phyloP scores from a whole-genome alignment of 1,140 invertebrate species.

The Thalassaphorura encarpata region DNA sequence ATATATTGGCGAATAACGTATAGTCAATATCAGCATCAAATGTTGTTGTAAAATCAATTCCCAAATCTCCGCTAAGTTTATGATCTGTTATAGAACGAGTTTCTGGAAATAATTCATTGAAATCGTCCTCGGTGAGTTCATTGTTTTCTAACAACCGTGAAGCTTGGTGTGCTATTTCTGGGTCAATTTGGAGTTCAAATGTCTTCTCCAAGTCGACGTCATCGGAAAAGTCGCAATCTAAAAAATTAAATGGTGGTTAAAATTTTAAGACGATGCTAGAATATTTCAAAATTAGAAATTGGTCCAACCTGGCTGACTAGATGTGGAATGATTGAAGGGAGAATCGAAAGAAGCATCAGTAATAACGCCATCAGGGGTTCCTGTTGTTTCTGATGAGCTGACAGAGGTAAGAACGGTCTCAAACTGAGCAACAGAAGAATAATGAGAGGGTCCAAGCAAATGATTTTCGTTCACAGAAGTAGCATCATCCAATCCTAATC shows the following conservation, averaged over 20 bases:
- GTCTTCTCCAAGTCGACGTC: conserved; percentile 35
- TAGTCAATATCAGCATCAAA: conserved; percentile 32
- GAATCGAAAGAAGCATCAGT: conserved; percentile 29
- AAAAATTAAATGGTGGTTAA: background rate
- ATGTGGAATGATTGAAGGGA: conserved; percentile 25
- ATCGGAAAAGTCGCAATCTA: conserved; percentile 30
- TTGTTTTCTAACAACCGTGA: conserved; percentile 60
- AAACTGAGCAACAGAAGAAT: background rate
- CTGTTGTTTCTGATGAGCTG: conserved; percentile 14
- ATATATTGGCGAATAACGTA: conserved; percentile 29
- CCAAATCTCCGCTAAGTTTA: conserved; percentile 20
- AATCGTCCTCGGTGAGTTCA: conserved; percentile 79
- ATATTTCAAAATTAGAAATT: background rate
- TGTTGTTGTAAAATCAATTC: conserved; percentile 21
- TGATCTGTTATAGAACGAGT: conserved; percentile 19
- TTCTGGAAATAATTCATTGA: conserved; percentile 66
- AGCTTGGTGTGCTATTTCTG: conserved; percentile 41
- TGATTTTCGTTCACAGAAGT: too few species aligned
- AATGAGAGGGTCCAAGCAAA: background rate
- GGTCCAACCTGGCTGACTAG: conserved; percentile 27
- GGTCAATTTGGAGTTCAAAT: conserved; percentile 39
- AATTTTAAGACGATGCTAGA: conserved; percentile 4
- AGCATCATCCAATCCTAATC: too few species aligned
- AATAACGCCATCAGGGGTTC: conserved; percentile 19
- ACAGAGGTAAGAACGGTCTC: conserved; percentile 20